A percentile compares a stretch with the other conserved stretches of the same genome.
Evolutionary conservation across 53 echinoderm and acorn worm genomes (phyloP).

Genomic region (Arbacia lixula): DNA sequence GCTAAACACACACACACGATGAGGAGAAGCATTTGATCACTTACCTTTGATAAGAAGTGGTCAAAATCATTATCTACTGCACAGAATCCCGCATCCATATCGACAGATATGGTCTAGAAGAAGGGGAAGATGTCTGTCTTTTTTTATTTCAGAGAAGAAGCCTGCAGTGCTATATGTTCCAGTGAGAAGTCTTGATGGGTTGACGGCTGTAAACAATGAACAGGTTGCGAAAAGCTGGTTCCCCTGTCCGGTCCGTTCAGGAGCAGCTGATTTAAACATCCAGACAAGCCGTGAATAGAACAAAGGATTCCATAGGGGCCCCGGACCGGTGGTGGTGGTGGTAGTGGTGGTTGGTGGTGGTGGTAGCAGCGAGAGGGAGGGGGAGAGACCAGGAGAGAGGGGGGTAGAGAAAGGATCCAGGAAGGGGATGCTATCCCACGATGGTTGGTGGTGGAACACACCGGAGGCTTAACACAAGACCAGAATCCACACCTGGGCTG

Average conservation of each 20-base stretch:
- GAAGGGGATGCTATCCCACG: constrained; percentile 18
- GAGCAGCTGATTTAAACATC: constrained; percentile 56
- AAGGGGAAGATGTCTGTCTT: constrained; percentile 1
- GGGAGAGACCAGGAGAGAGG: constrained; percentile 1
- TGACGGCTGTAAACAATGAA: constrained; percentile 21
- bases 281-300: constrained; percentile 35
- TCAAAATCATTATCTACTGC: constrained; percentile 56
- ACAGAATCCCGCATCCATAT: constrained; percentile 57
- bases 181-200: too few relatives aligned
- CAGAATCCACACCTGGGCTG: constrained; percentile 48
- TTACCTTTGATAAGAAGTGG: constrained; percentile 55
- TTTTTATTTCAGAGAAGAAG: too few relatives aligned
- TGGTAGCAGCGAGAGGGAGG: too few relatives aligned
- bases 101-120: constrained; percentile 34
- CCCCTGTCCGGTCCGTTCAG: not conserved
- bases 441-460: not conserved
- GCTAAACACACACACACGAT: not conserved
- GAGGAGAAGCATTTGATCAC: constrained; percentile 3
- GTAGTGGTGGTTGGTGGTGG: too few relatives aligned
- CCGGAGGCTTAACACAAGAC: too few relatives aligned
- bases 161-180: too few relatives aligned
- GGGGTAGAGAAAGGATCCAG: constrained; percentile 18
- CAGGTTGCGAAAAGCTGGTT: too few relatives aligned
- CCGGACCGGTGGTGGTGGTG: too few relatives aligned
- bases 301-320: constrained; percentile 52